Evolutionary conservation across 2,888 invertebrate species (phyloP), one percentile per base, ranked within the genome.

Genomic region (Netelia fuscicornis): DNA sequence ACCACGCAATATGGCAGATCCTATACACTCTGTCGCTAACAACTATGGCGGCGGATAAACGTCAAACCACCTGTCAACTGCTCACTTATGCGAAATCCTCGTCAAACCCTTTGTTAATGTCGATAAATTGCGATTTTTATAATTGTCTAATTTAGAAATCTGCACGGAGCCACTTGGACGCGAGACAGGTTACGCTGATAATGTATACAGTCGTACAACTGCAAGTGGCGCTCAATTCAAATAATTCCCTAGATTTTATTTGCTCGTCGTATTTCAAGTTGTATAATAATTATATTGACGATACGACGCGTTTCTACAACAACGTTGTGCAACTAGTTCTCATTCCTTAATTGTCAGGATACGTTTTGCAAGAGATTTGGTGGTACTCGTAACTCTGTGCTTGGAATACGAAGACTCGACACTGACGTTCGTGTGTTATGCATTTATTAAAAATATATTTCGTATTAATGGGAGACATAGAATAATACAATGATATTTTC

Each of bases 41-140:
- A 87, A 88, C 86, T 86, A 89, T 85, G 87, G 86, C 86, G 85
- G 83, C 87, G 80, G 83, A 86, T 83, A 88, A 89, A 90, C 86
- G 89, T 90, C 89, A 90, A 90, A 89, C 89, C 89, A 90, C 89
- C 88, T 90, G 89, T 90, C 88, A 88, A 88, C 81, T 77, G 42
- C 62, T 62, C 56, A 20, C 17, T 54, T 58, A 23, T 67, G 58
- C 25, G 60, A 74, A 81, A 83, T 17, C 20, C 11, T n/a, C 65
- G 37, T 9, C 60, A 20, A 52, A 17, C 56, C 8, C 13, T 44
- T 20, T 25, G n/a, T 79, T 52, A 68, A 68, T 48, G 54, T 64
- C 52, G 68, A 72, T 70, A 71, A 60, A 80, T 65, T 20, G 20
- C 37, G 58, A 70, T 75, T 76, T 25, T 42, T n/a, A 23, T 56